These are phyloP conservation scores for Stenodera caucasica DNA, from an alignment of 2,888 invertebrate genomes.

Conservation along the genomic window DNA sequence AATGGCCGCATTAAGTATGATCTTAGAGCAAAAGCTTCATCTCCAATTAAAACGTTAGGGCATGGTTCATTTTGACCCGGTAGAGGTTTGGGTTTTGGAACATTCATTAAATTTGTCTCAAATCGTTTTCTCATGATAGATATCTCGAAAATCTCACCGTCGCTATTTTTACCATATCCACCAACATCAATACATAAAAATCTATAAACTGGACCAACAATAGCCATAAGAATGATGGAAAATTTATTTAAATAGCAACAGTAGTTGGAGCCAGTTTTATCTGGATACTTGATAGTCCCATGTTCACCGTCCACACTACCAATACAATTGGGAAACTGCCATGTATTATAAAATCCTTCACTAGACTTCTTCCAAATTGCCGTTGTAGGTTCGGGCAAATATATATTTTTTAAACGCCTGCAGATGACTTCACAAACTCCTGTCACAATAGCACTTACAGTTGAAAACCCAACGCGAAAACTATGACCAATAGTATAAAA, in stretches of 20 bases:
- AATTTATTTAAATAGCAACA: slow-evolving; percentile 28
- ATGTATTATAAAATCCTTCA: slow-evolving; percentile 22
- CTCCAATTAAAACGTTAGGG: slow-evolving; percentile 34
- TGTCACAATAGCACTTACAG: slow-evolving; percentile 28
- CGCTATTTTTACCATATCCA: slow-evolving; percentile 21
- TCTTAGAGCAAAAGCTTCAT: slow-evolving; percentile 36
- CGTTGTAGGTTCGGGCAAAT: slow-evolving; percentile 19
- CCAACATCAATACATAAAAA: slow-evolving; percentile 19
- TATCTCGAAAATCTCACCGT: slow-evolving; percentile 21
- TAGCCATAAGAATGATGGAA: slow-evolving; percentile 26
- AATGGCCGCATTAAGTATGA: slow-evolving; percentile 34
- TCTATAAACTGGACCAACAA: slow-evolving; percentile 27
- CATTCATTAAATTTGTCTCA: slow-evolving; percentile 26
- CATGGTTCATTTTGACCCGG: slow-evolving; percentile 28
- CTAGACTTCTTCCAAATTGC: slow-evolving; percentile 21
- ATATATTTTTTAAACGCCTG: slow-evolving; percentile 16
- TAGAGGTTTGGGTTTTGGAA: slow-evolving; percentile 30
- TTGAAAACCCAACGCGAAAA: slow-evolving; percentile 31
- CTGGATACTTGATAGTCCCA: slow-evolving; percentile 30
- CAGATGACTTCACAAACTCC: slow-evolving; percentile 31
- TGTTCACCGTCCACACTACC: slow-evolving; percentile 32
- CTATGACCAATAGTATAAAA: slow-evolving; percentile 32
- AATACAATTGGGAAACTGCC: slow-evolving; percentile 31
- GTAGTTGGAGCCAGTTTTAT: slow-evolving; percentile 28
- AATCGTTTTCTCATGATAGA: slow-evolving; percentile 32